Base-by-base conservation (phyloP, 1,140 invertebrate genomes). In the Pseudachorutes palmiensis region DNA sequence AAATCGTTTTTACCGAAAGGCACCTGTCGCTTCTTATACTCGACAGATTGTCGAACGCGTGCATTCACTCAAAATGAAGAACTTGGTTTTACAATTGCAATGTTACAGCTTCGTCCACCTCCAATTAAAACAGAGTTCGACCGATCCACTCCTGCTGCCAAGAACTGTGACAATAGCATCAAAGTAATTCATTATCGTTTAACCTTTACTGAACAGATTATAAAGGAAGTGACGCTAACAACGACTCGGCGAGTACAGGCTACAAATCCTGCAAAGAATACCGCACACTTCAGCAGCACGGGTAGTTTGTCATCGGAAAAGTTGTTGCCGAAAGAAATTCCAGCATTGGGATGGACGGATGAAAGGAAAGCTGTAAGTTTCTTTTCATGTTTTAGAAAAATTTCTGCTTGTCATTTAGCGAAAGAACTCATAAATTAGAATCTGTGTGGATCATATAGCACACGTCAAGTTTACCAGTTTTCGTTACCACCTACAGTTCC, bases 361-460 rank as follows among this genome's bases (percentile, higher is more conserved):
- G 71, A 72, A 24, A 66, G 68, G 58, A 70, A 64, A 70, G 71
- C 71, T 68, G 71, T 72, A 72, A 72, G 71, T 70, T 30, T 51
- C 51, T n/a, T n/a, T n/a, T n/a, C n/a, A n/a, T n/a, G n/a, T n/a
- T n/a, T n/a, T n/a, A n/a, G n/a, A n/a, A n/a, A n/a, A n/a, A 26
- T 14, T 57, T 60, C 24, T 60, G 22, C 58, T 12, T 12, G 22
- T 30, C 26, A 60, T 26, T 60, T 60, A 12, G 58, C 26, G 5
- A 9, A 30, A 19, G 51, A 55, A 5, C 51, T 55, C 51, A 55
- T 55, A 55, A 55, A 55, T 55, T 16, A 55, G 19, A 19, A 45
- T 45, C 36, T 45, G 36, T 19, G 19, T 9, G 36, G 36, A 26
- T 14, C 51, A 55, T 55, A 55, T 9, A 55, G 51, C 51, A 55